These are phyloP conservation scores for Drosophila pruinosa DNA, from an alignment of 1,140 invertebrate genomes.

Conservation along the genomic window DNA sequence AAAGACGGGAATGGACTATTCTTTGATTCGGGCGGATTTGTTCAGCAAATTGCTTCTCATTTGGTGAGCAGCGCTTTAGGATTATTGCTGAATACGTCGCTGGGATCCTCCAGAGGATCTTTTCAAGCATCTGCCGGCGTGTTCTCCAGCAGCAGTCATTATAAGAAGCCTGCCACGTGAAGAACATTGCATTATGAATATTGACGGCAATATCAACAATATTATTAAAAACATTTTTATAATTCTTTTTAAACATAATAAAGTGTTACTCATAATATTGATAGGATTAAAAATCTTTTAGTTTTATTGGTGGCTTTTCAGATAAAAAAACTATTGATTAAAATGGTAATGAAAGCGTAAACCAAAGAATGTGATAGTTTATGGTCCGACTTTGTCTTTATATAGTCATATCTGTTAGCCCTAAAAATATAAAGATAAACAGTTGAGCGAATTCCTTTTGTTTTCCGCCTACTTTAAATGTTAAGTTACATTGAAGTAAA, in stretches of 20 bases:
- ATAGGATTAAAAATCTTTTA: not conserved
- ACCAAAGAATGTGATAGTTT: too few species aligned
- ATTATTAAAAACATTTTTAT: slow-evolving; percentile 43
- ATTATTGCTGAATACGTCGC: slow-evolving; percentile 70
- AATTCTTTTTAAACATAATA: not conserved
- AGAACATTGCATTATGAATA: slow-evolving; percentile 24
- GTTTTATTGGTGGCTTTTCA: too few species aligned
- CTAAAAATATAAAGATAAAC: too few species aligned
- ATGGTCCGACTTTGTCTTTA: too few species aligned
- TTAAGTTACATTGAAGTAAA: too few species aligned
- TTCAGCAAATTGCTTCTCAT: slow-evolving; percentile 73
- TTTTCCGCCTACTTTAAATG: too few species aligned
- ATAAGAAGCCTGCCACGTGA: slow-evolving; percentile 19
- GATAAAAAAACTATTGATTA: too few species aligned
- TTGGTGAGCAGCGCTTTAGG: slow-evolving; percentile 70
- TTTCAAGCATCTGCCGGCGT: slow-evolving; percentile 64
- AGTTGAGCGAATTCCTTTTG: too few species aligned
- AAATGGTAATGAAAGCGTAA: too few species aligned
- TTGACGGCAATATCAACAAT: not conserved
- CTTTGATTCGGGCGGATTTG: slow-evolving; percentile 73
- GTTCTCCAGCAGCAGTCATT: slow-evolving; percentile 70
- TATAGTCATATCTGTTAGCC: too few species aligned
- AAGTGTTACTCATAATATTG: not conserved
- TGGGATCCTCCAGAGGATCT: slow-evolving; percentile 73
- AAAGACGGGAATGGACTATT: slow-evolving; percentile 35